phyloP scores from a whole-genome alignment of 2,113 vertebrate genomes.

The Pavo muticus region DNA sequence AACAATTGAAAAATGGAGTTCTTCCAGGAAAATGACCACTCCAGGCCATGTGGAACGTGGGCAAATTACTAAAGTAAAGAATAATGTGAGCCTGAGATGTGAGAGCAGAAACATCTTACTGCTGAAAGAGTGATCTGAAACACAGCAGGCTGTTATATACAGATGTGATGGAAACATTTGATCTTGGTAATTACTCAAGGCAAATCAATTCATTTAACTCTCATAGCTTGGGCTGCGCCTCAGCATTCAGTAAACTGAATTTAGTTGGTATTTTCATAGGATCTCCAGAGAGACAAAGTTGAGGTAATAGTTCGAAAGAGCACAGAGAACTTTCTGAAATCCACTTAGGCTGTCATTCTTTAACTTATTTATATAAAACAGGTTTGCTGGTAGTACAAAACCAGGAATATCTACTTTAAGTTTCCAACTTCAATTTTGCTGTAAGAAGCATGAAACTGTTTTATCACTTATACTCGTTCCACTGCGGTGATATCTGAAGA shows the following conservation, averaged over 20 bases:
- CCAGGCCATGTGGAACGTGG: neutral
- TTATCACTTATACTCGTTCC: neutral
- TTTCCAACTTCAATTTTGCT: neutral
- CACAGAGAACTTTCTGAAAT: neutral
- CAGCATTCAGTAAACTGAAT: conserved; percentile 10
- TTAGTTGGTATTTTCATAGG: conserved; percentile 39
- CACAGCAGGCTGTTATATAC: accelerated
- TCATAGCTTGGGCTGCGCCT: neutral
- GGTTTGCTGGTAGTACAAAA: neutral
- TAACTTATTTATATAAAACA: neutral
- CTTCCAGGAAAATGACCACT: neutral
- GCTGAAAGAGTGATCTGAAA: neutral
- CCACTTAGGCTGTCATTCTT: neutral
- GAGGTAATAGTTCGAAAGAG: neutral
- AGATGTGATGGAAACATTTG: neutral
- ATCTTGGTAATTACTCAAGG: conserved; percentile 5
- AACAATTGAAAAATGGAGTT: neutral
- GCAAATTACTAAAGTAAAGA: neutral
- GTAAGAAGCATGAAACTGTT: neutral
- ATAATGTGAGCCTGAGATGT: neutral
- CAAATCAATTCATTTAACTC: neutral
- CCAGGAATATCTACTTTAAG: neutral
- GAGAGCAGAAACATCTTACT: neutral
- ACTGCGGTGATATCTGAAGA: neutral
- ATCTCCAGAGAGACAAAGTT: neutral